Conservation (phyloP, 2,888 invertebrate genomes). For the Microplitis deprimator region DNA sequence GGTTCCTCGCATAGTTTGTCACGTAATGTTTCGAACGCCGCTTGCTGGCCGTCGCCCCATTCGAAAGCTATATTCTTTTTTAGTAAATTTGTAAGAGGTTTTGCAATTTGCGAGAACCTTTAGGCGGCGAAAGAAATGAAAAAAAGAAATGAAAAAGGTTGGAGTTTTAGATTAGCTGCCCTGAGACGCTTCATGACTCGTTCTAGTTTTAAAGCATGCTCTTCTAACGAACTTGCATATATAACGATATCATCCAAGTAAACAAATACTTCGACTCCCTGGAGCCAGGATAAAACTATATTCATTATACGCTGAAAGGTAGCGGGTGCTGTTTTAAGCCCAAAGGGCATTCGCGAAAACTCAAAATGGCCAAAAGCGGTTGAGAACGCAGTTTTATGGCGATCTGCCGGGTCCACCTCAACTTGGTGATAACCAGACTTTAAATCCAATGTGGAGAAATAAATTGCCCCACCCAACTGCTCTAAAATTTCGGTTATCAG, state of each 20-base stretch:
- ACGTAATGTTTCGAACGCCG: background rate
- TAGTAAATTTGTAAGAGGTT: background rate
- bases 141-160: background rate
- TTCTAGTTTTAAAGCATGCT: constrained; percentile 22
- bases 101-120: background rate
- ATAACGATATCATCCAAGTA: constrained; percentile 36
- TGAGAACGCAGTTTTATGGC: constrained; percentile 20
- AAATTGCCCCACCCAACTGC: too few species aligned
- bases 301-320: constrained; percentile 13
- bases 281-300: constrained; percentile 14
- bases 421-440: background rate
- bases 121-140: background rate
- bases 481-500: too few species aligned
- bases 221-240: constrained; percentile 21
- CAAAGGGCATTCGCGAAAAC: constrained; percentile 18
- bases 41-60: background rate
- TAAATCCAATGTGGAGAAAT: background rate
- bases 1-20: background rate
- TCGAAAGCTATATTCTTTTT: background rate
- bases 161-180: constrained; percentile 20
- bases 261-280: constrained; percentile 33
- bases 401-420: background rate
- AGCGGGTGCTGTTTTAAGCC: background rate
- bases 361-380: constrained; percentile 16
- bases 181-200: constrained; percentile 16